A percentile compares a stretch with the other conserved stretches of the same genome.
These are phyloP conservation scores for Ophraella communa DNA, from an alignment of 2,888 invertebrate species.

Conservation along the genomic window DNA sequence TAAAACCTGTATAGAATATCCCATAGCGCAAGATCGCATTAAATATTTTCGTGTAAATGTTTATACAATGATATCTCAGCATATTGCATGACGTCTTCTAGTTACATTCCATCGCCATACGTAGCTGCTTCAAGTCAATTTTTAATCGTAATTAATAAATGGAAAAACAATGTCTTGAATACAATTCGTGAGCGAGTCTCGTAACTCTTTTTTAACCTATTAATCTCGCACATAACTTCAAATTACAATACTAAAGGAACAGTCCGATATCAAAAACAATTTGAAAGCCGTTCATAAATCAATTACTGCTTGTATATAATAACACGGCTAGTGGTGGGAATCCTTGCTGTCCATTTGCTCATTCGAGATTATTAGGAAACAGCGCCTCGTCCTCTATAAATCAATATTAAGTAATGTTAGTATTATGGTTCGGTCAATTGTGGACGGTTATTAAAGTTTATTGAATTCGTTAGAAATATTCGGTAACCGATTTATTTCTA, in stretches of 20 bases:
- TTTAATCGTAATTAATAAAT: constrained; percentile 23
- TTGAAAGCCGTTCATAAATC: constrained; percentile 22
- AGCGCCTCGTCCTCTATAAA: constrained; percentile 1
- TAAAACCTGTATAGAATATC: no score
- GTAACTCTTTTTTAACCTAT: constrained; percentile 32
- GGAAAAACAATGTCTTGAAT: constrained; percentile 13
- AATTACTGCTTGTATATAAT: constrained; percentile 20
- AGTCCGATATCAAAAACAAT: constrained; percentile 26
- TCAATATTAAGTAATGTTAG: constrained; percentile 18
- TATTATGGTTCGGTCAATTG: constrained; percentile 10
- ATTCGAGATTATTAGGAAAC: constrained; percentile 11
- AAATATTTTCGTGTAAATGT: no score
- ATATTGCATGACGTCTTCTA: no score
- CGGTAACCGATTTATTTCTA: not conserved
- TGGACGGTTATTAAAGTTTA: constrained; percentile 2
- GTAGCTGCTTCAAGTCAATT: not conserved
- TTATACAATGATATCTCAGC: no score
- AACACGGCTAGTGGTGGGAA: constrained; percentile 9
- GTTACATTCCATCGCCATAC: not conserved
- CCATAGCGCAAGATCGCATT: no score
- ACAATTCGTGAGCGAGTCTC: constrained; percentile 11
- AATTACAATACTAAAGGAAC: constrained; percentile 28
- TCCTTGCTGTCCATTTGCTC: constrained; percentile 7
- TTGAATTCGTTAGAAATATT: not conserved
- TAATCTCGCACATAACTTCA: constrained; percentile 30